Evolutionary conservation across 2,888 invertebrate species (phyloP).

Genomic region (Bombyx huttoni): DNA sequence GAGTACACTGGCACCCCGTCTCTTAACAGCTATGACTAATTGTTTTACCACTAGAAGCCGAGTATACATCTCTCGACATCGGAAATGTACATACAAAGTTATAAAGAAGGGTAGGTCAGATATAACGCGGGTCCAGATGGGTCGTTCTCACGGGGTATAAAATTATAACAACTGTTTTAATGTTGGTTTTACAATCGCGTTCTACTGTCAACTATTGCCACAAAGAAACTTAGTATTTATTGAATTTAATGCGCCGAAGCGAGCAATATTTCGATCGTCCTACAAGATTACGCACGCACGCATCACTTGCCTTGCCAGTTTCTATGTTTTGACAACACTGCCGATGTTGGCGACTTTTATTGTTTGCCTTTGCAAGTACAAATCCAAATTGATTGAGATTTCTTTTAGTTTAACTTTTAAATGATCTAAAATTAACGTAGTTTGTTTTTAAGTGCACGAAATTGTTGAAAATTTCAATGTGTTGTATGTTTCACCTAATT

Average conservation of each 20-base stretch:
- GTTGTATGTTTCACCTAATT: conserved; percentile 69
- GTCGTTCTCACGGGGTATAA: conserved; percentile 36
- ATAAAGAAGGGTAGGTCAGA: background rate
- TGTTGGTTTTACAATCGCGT: conserved; percentile 30
- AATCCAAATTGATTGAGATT: conserved; percentile 70
- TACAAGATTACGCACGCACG: conserved; percentile 62
- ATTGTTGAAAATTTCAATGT: conserved; percentile 64
- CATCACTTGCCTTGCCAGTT: conserved; percentile 67
- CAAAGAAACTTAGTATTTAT: conserved; percentile 50
- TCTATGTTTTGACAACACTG: conserved; percentile 67
- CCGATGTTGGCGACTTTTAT: conserved; percentile 58
- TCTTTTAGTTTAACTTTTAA: conserved; percentile 63
- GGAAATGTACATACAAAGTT: conserved; percentile 3
- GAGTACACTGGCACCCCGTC: conserved; percentile 28
- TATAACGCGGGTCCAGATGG: conserved; percentile 20
- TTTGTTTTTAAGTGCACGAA: conserved; percentile 66
- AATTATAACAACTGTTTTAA: conserved; percentile 19
- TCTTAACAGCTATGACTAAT: conserved; percentile 62
- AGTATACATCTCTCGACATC: conserved; percentile 14
- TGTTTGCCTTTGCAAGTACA: conserved; percentile 60
- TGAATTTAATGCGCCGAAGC: conserved; percentile 21
- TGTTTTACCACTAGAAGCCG: conserved; percentile 34
- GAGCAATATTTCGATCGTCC: conserved; percentile 28
- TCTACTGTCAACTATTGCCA: conserved; percentile 63
- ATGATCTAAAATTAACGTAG: conserved; percentile 59